phyloP scores from a whole-genome alignment of 2,888 invertebrate genomes.

The Lasioglossum malachurum region DNA sequence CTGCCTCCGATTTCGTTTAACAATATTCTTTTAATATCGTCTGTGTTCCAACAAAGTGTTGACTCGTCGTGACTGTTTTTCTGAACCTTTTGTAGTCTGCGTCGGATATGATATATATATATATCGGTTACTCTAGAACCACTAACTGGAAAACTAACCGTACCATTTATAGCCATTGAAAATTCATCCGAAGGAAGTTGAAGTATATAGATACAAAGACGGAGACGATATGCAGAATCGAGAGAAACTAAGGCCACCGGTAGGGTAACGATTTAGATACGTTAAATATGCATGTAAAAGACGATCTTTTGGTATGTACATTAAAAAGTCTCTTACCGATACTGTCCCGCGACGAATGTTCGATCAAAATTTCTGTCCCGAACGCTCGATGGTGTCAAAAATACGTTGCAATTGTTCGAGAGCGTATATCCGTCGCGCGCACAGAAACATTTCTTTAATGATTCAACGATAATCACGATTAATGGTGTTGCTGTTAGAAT shows the following conservation, averaged over 20 bases:
- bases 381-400: conserved; percentile 55
- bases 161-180: conserved; percentile 48
- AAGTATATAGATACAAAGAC: conserved; percentile 48
- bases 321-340: conserved; percentile 62
- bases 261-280: conserved; percentile 58
- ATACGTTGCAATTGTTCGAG: conserved; percentile 47
- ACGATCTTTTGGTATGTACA: conserved; percentile 62
- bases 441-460: conserved; percentile 34
- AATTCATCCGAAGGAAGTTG: conserved; percentile 35
- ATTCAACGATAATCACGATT: conserved; percentile 49
- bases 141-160: conserved; percentile 32
- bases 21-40: background rate
- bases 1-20: background rate
- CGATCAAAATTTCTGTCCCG: conserved; percentile 45
- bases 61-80: background rate
- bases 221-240: conserved; percentile 54
- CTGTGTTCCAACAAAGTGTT: background rate
- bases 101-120: conserved; percentile 25
- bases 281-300: conserved; percentile 62
- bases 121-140: conserved; percentile 23
- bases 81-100: background rate
- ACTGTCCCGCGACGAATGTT: conserved; percentile 49
- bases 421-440: conserved; percentile 32
- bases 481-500: conserved; percentile 52
- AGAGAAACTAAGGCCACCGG: conserved; percentile 63